Conservation (phyloP, 2,888 invertebrate genomes). For the Xylophagus ater region DNA sequence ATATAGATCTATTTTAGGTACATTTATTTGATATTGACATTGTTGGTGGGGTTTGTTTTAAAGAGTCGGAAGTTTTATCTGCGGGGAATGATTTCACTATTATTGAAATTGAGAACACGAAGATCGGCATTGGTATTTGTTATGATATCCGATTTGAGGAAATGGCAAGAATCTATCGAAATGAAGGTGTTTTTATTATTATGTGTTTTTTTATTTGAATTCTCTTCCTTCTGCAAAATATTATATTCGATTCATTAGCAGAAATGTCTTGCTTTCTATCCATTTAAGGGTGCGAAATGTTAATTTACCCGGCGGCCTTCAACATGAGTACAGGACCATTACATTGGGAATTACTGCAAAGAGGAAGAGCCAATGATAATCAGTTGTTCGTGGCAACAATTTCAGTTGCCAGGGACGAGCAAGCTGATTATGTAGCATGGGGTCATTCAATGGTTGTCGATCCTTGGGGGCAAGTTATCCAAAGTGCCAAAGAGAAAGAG, state of each 20-base stretch:
- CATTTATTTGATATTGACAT: constrained; percentile 95
- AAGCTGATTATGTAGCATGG: constrained; percentile 79
- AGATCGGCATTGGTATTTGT: constrained; percentile 86
- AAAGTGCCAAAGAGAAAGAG: constrained; percentile 57
- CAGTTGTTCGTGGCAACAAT: constrained; percentile 79
- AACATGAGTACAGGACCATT: constrained; percentile 92
- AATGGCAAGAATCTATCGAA: constrained; percentile 64
- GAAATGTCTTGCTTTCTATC: constrained; percentile 10
- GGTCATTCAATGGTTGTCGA: constrained; percentile 76
- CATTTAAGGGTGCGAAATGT: constrained; percentile 60
- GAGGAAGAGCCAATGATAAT: constrained; percentile 75
- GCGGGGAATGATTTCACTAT: constrained; percentile 64
- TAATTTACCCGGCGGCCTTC: constrained; percentile 91
- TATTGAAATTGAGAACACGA: constrained; percentile 57
- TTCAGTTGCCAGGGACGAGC: constrained; percentile 70
- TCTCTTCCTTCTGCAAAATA: no score
- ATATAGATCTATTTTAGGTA: constrained; percentile 44
- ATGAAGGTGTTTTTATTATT: constrained; percentile 31
- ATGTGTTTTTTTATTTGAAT: no score
- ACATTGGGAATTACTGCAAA: constrained; percentile 82
- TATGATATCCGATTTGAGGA: constrained; percentile 91
- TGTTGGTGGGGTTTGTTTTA: constrained; percentile 82
- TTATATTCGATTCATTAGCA: no score
- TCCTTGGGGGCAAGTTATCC: constrained; percentile 66
- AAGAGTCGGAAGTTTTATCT: constrained; percentile 75